Evolutionary conservation across 2,888 invertebrate genomes (phyloP).

Genomic region (Chalcosyrphus nemorum): DNA sequence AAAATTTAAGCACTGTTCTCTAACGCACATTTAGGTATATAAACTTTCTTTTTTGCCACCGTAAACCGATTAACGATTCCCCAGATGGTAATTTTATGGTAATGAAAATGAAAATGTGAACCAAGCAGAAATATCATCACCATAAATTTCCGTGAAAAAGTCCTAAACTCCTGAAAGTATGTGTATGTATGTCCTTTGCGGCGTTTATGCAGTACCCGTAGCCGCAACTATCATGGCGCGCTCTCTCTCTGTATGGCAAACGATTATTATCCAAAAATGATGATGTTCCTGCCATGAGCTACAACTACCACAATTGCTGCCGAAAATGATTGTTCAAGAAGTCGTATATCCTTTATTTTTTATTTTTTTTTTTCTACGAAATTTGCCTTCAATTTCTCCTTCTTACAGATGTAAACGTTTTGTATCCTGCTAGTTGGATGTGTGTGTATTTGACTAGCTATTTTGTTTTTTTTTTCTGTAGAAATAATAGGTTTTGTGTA

Average conservation of each 20-base stretch:
- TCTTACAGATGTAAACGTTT: constrained; percentile 1
- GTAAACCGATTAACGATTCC: constrained; percentile 71
- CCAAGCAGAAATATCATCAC: constrained; percentile 70
- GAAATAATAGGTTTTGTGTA: constrained; percentile 41
- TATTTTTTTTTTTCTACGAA: constrained; percentile 13
- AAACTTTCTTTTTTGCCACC: constrained; percentile 16
- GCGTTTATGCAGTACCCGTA: constrained; percentile 20
- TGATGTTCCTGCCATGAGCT: constrained; percentile 57
- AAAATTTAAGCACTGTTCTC: constrained; percentile 1
- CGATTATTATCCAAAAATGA: constrained; percentile 64
- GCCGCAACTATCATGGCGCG: constrained; percentile 42
- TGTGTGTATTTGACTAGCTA: constrained; percentile 7
- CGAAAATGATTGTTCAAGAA: constrained; percentile 64
- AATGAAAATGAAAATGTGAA: constrained; percentile 68
- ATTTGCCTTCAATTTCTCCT: constrained; percentile 18
- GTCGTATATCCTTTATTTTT: constrained; percentile 31
- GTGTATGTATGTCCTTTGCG: constrained; percentile 36
- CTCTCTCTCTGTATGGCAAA: constrained; percentile 42
- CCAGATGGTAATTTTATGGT: constrained; percentile 71
- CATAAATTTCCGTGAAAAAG: constrained; percentile 63
- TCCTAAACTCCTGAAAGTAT: constrained; percentile 54
- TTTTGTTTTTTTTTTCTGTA: constrained; percentile 2
- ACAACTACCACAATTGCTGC: constrained; percentile 63
- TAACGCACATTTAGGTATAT: constrained; percentile 21
- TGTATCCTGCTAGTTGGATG: constrained; percentile 4